Evolutionary conservation across 2,113 vertebrate genomes (phyloP).

Genomic region (Regulus satrapa): DNA sequence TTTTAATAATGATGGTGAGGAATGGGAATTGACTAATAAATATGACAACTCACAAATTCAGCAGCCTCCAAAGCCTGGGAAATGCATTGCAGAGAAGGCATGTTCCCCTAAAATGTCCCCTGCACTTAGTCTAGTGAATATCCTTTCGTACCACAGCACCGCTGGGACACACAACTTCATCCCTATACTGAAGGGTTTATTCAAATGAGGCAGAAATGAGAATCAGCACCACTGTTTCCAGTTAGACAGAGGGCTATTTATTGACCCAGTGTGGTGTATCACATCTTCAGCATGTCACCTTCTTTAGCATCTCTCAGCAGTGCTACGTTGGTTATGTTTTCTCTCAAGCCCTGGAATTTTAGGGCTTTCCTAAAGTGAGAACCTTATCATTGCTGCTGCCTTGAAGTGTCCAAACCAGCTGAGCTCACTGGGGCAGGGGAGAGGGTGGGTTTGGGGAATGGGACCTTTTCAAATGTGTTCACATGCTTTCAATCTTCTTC

Average conservation of each 20-base stretch:
- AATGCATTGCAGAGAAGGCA: not conserved
- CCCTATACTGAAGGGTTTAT: not conserved
- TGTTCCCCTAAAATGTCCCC: not conserved
- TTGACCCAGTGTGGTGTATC: not conserved
- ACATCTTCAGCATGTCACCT: not conserved
- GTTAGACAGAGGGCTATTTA: not conserved
- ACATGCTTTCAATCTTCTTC: not conserved
- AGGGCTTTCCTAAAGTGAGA: not conserved
- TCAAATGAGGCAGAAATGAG: not conserved
- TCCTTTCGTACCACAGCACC: not conserved
- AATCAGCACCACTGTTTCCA: not conserved
- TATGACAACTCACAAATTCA: not conserved
- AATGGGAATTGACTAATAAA: conserved; percentile 5
- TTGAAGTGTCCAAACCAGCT: not conserved
- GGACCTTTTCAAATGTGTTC: not conserved
- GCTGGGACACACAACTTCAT: not conserved
- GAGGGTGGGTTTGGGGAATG: not conserved
- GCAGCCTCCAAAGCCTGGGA: not conserved
- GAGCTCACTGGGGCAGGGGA: not conserved
- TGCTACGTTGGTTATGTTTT: not conserved
- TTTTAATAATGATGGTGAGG: not conserved
- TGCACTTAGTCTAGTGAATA: not conserved
- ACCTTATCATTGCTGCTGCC: not conserved
- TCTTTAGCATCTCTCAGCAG: not conserved
- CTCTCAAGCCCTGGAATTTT: not conserved